phyloP scores from a whole-genome alignment of 1,140 invertebrate genomes.

The Ruditapes philippinarum region DNA sequence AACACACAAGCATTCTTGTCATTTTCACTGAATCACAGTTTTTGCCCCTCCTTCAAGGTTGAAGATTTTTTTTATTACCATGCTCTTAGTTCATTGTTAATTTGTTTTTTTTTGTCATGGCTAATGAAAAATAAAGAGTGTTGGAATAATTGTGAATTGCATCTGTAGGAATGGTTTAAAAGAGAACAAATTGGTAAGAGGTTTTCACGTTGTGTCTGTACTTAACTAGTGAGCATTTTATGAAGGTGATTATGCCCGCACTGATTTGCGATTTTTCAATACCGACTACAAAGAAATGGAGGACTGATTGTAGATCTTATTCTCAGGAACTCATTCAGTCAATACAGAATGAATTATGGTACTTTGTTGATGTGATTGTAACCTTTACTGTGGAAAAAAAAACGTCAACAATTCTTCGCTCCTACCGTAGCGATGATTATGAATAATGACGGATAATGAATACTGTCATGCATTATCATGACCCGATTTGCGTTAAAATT shows the following conservation, averaged over 20 bases:
- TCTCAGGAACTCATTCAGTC: background rate
- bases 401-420: background rate
- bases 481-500: constrained; percentile 1
- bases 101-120: too few species aligned
- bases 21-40: too few species aligned
- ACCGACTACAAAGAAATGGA: background rate
- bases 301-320: background rate
- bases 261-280: constrained; percentile 1
- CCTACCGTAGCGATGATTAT: too few species aligned
- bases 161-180: too few species aligned
- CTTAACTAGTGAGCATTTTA: background rate
- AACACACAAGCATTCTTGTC: too few species aligned
- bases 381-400: background rate
- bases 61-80: too few species aligned
- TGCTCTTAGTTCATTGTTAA: too few species aligned
- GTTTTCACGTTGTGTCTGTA: background rate
- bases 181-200: constrained; percentile 5
- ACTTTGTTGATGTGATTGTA: constrained; percentile 10
- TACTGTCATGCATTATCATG: background rate
- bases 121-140: too few species aligned
- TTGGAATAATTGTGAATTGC: background rate
- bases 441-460: background rate
- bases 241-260: constrained; percentile 13
- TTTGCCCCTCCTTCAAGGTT: too few species aligned
- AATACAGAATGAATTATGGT: constrained; percentile 15